phyloP scores from a whole-genome alignment of 2,797 vertebrate genomes.

The Triplophysa bombifrons region DNA sequence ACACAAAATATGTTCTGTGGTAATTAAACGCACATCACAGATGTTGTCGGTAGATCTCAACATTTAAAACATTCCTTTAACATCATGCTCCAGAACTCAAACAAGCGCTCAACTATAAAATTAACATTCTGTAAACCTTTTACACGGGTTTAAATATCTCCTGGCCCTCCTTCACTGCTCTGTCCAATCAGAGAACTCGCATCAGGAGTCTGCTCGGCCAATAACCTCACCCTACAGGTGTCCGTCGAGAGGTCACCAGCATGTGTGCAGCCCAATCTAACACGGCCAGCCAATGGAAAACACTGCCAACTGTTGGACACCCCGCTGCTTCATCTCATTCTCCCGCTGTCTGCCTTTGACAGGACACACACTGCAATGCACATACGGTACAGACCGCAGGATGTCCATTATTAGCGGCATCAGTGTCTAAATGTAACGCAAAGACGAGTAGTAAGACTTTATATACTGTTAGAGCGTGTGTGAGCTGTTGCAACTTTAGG shows the following conservation, averaged over 20 bases:
- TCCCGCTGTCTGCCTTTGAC: conserved; percentile 35
- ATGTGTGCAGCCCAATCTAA: conserved; percentile 63
- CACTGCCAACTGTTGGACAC: conserved; percentile 64
- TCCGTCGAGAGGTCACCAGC: conserved; percentile 71
- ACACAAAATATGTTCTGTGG: not conserved
- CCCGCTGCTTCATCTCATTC: conserved; percentile 36
- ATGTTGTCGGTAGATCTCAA: not conserved
- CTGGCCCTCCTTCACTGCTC: conserved; percentile 62
- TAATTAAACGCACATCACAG: not conserved
- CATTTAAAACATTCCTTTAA: not conserved
- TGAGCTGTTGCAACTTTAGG: not conserved
- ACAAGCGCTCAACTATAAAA: not conserved
- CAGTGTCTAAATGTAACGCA: not conserved
- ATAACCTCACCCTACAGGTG: conserved; percentile 75
- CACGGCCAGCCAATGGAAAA: conserved; percentile 57
- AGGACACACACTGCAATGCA: conserved; percentile 2
- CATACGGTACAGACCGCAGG: not conserved
- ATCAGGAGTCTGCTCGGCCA: conserved; percentile 73
- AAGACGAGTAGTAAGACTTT: conserved; percentile 1
- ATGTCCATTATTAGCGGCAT: conserved; percentile 1
- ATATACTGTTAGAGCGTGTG: not conserved
- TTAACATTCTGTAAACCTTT: conserved; percentile 22
- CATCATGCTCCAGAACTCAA: not conserved
- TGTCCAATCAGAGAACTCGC: conserved; percentile 64
- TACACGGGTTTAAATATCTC: conserved; percentile 60